These are phyloP conservation scores for Nannobrachium achirus DNA, from an alignment of 2,113 vertebrate species.

Conservation along the genomic window DNA sequence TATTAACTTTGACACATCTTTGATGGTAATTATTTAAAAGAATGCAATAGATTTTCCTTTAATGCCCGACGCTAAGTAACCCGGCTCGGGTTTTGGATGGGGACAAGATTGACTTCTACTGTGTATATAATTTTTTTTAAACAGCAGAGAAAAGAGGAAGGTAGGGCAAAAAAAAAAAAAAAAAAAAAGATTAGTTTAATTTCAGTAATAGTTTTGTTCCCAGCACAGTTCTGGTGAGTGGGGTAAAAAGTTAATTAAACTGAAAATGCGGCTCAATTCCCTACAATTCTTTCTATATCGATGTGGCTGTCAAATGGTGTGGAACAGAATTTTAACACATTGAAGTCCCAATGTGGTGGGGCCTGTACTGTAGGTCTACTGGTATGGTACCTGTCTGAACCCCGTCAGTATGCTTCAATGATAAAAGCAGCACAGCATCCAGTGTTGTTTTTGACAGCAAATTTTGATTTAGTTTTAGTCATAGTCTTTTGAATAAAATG, in stretches of 20 bases:
- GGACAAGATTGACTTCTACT: not conserved
- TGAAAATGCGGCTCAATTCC: constrained; percentile 35
- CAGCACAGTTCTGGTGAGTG: constrained; percentile 46
- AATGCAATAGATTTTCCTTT: not conserved
- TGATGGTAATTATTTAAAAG: not conserved
- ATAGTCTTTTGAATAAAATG: too few species aligned
- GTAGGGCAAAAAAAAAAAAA: not conserved
- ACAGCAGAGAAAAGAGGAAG: too few species aligned
- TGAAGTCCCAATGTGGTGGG: constrained; percentile 55
- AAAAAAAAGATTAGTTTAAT: constrained; percentile 34
- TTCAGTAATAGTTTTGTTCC: constrained; percentile 59
- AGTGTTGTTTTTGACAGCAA: too few species aligned
- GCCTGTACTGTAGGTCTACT: constrained; percentile 40
- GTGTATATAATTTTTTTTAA: too few species aligned
- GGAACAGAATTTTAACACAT: constrained; percentile 54
- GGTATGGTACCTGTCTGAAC: constrained; percentile 40
- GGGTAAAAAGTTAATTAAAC: constrained; percentile 69
- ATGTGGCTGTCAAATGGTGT: constrained; percentile 40
- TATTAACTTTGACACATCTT: not conserved
- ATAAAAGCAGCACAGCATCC: too few species aligned
- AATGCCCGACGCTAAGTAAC: not conserved
- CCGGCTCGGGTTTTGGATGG: not conserved
- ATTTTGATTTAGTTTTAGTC: too few species aligned
- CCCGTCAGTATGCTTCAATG: constrained; percentile 36
- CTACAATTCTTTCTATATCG: constrained; percentile 24